Evolutionary conservation across 23 tunicate species (phyloP).

Genomic region (Halocynthia roretzi): DNA sequence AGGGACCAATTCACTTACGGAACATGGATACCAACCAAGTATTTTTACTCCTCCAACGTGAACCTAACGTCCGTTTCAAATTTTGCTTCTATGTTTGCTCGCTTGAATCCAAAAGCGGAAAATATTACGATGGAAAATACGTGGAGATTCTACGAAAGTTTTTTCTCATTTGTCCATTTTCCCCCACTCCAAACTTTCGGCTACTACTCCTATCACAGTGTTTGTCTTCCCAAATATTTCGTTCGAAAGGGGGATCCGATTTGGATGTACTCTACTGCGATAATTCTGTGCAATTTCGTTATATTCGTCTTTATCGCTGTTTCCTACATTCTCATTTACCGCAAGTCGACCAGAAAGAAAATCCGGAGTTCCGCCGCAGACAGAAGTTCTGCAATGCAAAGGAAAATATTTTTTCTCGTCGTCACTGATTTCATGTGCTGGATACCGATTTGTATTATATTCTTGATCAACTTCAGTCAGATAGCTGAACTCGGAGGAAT

Average conservation of each 20-base stretch:
- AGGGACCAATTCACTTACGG: conserved; percentile 38
- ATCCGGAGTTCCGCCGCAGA: conserved; percentile 24
- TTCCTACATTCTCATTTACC: conserved; percentile 36
- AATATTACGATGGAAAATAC: not conserved
- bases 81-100: conserved; percentile 34
- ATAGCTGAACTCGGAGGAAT: conserved; percentile 11
- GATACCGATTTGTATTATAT: conserved; percentile 67
- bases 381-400: conserved; percentile 31
- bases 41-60: conserved; percentile 19
- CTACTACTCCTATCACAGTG: conserved; percentile 78
- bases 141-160: not conserved
- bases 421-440: conserved; percentile 69
- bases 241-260: conserved; percentile 48
- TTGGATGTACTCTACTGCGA: conserved; percentile 46
- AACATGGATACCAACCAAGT: conserved; percentile 50
- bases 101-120: conserved; percentile 13
- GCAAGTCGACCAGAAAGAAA: conserved; percentile 1
- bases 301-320: conserved; percentile 43
- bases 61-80: not conserved
- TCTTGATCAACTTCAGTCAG: conserved; percentile 43
- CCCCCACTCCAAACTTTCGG: conserved; percentile 36
- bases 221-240: conserved; percentile 70
- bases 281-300: conserved; percentile 36
- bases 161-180: not conserved
- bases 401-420: conserved; percentile 41